Evolutionary conservation across 1,140 invertebrate species (phyloP), one percentile per base, ranked within the genome.

Genomic region (Thrips palmi): DNA sequence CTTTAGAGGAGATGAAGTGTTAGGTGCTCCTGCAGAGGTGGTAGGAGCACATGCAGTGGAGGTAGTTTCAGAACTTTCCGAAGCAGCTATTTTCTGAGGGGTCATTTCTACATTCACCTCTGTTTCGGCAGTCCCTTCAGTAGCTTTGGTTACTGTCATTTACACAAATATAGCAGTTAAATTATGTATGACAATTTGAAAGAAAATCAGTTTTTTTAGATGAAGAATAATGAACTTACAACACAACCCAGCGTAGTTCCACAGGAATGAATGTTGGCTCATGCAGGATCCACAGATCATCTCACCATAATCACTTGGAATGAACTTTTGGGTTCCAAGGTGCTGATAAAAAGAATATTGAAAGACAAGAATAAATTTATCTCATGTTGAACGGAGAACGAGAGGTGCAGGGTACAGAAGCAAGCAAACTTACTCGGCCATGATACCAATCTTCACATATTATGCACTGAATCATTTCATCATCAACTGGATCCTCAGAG

Each of bases 381-480:
- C 15, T 41, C 39, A 24, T 20, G 32, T 33, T 7, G 19, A n/a
- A 27, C 2, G 23, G 15, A 20, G 28, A 25, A 30, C 22, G 33
- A 30, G 29, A 38, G 15, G 18, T 29, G 20, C 18, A 35, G 29
- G 17, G 33, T 39, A 11, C 27, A 36, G 24, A 41, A 15, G 35
- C 45, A 37, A 37, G 20, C 35, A 11, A 23, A 45, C 37, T 49
- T 56, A 70, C 68, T 53, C 59, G 63, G 12, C 73, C 68, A 65
- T 97, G 93, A 51, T 79, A 91, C 96, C 96, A 99, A 57, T 99
- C 94, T 59, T 98, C 94, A 60, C 94, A 99, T 35, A 96, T 64
- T 31, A 82, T 66, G 52, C 96, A 99, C 52, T 97, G 94, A 27
- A 96, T 74, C 92, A 97, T 98, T 50, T 86, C 78, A 62, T 93